Evolutionary conservation across 2,113 vertebrate genomes (phyloP), one percentile per base, ranked within the genome.

Genomic region (Ramphastos sulfuratus): DNA sequence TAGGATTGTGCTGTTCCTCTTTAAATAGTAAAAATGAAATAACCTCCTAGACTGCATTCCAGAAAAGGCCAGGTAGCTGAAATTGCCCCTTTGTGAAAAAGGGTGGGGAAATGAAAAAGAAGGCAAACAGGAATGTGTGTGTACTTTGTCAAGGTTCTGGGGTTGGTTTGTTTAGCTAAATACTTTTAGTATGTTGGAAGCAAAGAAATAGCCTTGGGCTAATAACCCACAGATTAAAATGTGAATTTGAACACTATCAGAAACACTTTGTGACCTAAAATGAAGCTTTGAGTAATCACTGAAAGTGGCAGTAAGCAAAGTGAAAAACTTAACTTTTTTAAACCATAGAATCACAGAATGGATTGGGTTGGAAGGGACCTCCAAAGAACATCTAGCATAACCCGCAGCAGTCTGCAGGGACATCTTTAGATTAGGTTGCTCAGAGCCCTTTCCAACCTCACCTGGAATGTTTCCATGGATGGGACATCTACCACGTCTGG

Each of bases 31-130:
- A 63, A 72, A 89, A 17, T 55, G 27, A 75, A 83, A 60, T 75
- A 65, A 78, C 66, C 61, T 89, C 59, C 58, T 59, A 69, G n/a
- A 55, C 2, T 65, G 12, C 70, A 82, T 89, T 94, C 81, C 83
- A 94, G 90, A 73, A 90, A 89, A 86, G 81, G 58, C 48, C 74
- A 87, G 27, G 80, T 75, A 94, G 63, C 9, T 84, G 65, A 86
- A 94, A 85, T 58, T 83, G 55, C 19, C 21, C n/a, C 35, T 90
- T 64, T 73, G 61, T 92, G 44, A 91, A 74, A 92, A 58, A n/a
- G 21, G 72, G 35, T 54, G 48, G 48, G 28, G 64, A 15, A 74
- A 65, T 67, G 50, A 56, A 11, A 80, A 66, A 85, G 87, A 85
- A 82, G 33, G 25, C 75, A 64, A 94, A 85, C 10, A n/a, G 60